phyloP scores from a whole-genome alignment of 2,113 vertebrate genomes.

The Elgaria multicarinata region DNA sequence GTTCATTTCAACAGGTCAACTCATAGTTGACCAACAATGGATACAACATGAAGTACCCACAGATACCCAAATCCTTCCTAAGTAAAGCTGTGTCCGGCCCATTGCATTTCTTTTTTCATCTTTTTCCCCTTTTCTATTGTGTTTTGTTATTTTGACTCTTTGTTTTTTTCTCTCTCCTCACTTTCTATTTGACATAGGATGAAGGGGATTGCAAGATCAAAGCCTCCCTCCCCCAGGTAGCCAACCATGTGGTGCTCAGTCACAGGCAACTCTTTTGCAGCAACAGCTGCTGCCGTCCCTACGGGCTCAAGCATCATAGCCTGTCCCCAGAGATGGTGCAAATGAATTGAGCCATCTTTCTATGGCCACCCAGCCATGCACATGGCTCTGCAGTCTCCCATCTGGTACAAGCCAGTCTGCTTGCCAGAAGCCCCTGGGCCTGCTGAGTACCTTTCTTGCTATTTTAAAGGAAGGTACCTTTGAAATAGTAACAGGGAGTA shows the following conservation, averaged over 20 bases:
- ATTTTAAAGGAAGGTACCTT: not conserved
- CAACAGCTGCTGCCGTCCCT: not conserved
- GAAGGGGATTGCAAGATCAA: not conserved
- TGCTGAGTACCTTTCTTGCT: not conserved
- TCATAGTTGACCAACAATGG: too few species aligned
- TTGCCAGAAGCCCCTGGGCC: not conserved
- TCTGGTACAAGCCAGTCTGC: not conserved
- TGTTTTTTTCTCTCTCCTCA: not conserved
- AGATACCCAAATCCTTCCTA: not conserved
- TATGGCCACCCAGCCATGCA: not conserved
- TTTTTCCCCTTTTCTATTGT: not conserved
- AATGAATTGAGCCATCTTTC: not conserved
- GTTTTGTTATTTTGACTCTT: not conserved
- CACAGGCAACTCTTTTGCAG: not conserved
- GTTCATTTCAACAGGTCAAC: too few species aligned
- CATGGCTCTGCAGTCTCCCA: not conserved
- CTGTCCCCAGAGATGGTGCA: not conserved
- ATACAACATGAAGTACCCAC: not conserved
- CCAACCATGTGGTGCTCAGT: too few species aligned
- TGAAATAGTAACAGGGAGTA: not conserved
- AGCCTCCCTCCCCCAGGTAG: not conserved
- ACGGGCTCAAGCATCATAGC: not conserved
- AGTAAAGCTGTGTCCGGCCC: not conserved
- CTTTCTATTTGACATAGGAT: not conserved
- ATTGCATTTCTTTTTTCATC: too few species aligned